phyloP scores from a whole-genome alignment of 2,113 vertebrate genomes.

The Callocephalon fimbriatum region DNA sequence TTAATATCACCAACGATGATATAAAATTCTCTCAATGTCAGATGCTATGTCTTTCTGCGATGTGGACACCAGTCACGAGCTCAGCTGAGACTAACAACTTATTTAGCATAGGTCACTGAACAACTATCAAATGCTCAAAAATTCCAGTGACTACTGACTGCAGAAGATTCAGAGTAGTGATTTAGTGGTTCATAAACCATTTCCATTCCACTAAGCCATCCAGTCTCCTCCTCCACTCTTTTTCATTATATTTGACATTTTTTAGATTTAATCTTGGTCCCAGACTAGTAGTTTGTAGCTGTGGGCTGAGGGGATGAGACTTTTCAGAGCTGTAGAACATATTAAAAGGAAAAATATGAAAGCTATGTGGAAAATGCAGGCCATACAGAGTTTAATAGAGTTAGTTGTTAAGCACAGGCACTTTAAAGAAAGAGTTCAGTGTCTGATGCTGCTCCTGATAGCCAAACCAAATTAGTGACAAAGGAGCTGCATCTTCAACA shows the following conservation, averaged over 20 bases:
- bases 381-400: neutral
- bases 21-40: neutral
- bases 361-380: conserved; percentile 18
- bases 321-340: conserved; percentile 27
- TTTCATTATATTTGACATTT: conserved; percentile 71
- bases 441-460: neutral
- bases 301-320: neutral
- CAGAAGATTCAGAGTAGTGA: conserved; percentile 19
- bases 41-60: neutral
- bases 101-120: conserved; percentile 38
- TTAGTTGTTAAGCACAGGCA: neutral
- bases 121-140: neutral
- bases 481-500: neutral
- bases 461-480: neutral
- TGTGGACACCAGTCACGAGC: neutral
- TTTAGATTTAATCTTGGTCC: conserved; percentile 64
- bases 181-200: conserved; percentile 34
- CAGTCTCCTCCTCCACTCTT: conserved; percentile 15
- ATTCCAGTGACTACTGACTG: neutral
- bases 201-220: conserved; percentile 42
- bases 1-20: neutral
- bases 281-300: conserved; percentile 60
- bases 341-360: conserved; percentile 54
- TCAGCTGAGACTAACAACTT: conserved; percentile 21
- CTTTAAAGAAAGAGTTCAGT: neutral